Percentiles rank a stretch among this genome's conserved stretches.
phyloP scores from a whole-genome alignment of 92 coral and sea anemone genomes.

The Palythoa grandis region DNA sequence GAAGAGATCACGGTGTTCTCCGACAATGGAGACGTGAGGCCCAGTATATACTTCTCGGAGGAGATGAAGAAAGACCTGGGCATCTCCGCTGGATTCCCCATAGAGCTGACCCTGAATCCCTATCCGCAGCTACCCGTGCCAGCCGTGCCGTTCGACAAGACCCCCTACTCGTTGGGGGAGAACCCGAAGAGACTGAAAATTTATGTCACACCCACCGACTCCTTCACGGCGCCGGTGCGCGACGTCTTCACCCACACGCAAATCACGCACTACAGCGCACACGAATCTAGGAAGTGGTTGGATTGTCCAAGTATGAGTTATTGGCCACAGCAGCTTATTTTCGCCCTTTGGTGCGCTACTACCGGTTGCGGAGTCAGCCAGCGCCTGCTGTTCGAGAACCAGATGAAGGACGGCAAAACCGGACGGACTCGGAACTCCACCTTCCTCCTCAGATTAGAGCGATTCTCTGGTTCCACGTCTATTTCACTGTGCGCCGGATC shows the following conservation, averaged over 20 bases:
- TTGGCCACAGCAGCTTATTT: conserved; percentile 23
- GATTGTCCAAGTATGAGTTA: neutral
- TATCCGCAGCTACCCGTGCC: neutral
- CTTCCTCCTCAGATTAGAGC: neutral
- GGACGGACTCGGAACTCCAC: neutral
- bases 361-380: conserved; percentile 53
- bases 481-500: conserved; percentile 47
- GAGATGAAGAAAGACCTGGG: neutral
- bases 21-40: too few relatives aligned
- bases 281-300: neutral
- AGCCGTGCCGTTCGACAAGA: neutral
- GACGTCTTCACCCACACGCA: neutral
- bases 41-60: too few relatives aligned
- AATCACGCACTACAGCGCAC: neutral
- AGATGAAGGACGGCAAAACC: neutral
- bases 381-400: neutral
- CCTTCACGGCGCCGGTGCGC: neutral
- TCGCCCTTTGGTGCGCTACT: conserved; percentile 53
- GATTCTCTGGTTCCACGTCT: conserved; percentile 45
- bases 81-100: neutral
- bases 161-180: neutral
- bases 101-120: neutral
- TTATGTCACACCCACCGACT: neutral
- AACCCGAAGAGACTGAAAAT: neutral
- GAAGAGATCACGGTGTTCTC: too few relatives aligned